phyloP scores from a whole-genome alignment of 2,888 invertebrate genomes.

The Drosophila siamana region DNA sequence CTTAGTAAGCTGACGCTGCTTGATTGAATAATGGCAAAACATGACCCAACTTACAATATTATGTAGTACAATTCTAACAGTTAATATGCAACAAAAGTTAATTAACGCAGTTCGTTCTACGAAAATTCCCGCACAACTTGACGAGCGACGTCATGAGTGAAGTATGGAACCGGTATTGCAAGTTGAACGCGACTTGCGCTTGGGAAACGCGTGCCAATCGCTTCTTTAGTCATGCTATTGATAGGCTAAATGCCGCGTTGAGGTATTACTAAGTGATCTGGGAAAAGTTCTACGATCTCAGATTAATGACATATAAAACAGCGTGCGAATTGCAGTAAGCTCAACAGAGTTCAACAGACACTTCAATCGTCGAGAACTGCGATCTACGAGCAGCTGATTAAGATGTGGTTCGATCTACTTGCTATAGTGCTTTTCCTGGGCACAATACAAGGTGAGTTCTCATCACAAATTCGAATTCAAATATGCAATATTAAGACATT shows the following conservation, averaged over 20 bases:
- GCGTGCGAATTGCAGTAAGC: conserved; percentile 5
- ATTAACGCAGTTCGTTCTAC: background rate
- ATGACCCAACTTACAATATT: background rate
- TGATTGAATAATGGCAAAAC: background rate
- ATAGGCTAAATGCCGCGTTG: background rate
- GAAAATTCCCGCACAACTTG: conserved; percentile 55
- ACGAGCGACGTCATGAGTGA: conserved; percentile 15
- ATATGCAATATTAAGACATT: background rate
- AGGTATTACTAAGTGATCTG: conserved; percentile 3
- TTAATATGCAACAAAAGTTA: background rate
- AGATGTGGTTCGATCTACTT: conserved; percentile 29
- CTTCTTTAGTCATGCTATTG: background rate
- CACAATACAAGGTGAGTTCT: conserved; percentile 38
- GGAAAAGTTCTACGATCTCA: conserved; percentile 11
- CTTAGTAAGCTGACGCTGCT: background rate
- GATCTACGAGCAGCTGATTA: conserved; percentile 49
- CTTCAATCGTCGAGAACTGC: conserved; percentile 26
- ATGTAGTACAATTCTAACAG: conserved; percentile 2
- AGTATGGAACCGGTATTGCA: conserved; percentile 55
- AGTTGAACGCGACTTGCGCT: conserved; percentile 7
- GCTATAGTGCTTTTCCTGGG: conserved; percentile 28
- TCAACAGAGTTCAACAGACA: conserved; percentile 55
- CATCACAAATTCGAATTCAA: background rate
- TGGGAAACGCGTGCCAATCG: conserved; percentile 38
- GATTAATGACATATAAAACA: conserved; percentile 47